A percentile compares a stretch with the other conserved stretches of the same genome.
Conservation (phyloP, 1,140 invertebrate genomes). For the Lordiphosa stackelbergi region DNA sequence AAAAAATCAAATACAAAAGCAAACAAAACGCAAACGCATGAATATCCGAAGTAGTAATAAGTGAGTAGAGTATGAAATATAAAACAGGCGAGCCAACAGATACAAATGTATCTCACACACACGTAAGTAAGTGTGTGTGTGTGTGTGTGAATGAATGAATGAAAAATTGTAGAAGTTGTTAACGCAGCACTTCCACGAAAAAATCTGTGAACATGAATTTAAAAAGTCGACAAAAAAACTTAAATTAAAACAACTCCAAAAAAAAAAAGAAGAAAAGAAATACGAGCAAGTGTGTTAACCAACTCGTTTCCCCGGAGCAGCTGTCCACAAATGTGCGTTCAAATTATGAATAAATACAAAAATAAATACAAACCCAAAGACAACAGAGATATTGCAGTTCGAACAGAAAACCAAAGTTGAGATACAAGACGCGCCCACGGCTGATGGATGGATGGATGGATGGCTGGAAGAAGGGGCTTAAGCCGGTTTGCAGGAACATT, state of each 20-base stretch:
- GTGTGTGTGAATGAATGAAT: constrained; percentile 54
- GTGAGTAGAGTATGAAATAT: constrained; percentile 31
- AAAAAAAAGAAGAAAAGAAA: constrained; percentile 27
- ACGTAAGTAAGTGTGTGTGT: constrained; percentile 26
- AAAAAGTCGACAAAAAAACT: constrained; percentile 34
- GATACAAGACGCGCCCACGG: constrained; percentile 63
- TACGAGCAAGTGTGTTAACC: constrained; percentile 58
- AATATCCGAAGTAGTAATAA: constrained; percentile 36
- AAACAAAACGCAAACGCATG: constrained; percentile 37
- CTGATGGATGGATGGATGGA: constrained; percentile 25
- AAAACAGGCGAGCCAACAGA: constrained; percentile 9
- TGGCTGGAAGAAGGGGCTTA: constrained; percentile 13
- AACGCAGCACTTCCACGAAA: constrained; percentile 72
- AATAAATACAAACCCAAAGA: constrained; percentile 22
- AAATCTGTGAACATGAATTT: constrained; percentile 19
- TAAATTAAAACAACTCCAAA: constrained; percentile 32
- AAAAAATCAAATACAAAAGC: constrained; percentile 20
- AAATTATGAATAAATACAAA: constrained; percentile 71
- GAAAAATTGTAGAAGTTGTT: constrained; percentile 73
- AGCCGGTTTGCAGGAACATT: constrained; percentile 70
- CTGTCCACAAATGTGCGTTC: constrained; percentile 63
- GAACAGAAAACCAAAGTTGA: constrained; percentile 27
- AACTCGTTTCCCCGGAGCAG: constrained; percentile 43
- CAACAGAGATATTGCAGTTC: constrained; percentile 26
- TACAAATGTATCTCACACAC: constrained; percentile 3